These are phyloP conservation scores for Desmodus rotundus DNA, from an alignment of 2,113 vertebrate genomes.

Conservation along the genomic window DNA sequence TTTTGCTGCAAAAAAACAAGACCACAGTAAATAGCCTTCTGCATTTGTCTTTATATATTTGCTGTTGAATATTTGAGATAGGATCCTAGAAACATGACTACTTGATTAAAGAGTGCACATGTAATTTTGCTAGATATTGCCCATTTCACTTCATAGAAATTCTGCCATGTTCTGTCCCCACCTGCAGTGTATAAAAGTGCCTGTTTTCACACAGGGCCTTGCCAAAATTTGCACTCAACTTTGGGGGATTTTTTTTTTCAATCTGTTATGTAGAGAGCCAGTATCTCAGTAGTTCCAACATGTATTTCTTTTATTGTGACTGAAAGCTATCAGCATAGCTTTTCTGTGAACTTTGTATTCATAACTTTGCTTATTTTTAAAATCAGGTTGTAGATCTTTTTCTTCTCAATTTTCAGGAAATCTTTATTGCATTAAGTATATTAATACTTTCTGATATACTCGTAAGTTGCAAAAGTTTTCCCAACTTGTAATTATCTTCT, in stretches of 20 bases:
- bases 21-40: neutral
- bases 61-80: neutral
- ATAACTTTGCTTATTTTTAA: neutral
- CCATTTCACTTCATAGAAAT: neutral
- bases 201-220: neutral
- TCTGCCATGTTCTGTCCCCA: neutral
- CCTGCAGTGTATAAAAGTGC: neutral
- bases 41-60: neutral
- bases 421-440: neutral
- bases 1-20: neutral
- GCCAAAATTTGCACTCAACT: neutral
- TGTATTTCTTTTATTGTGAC: neutral
- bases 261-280: neutral
- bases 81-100: neutral
- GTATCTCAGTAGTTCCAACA: neutral
- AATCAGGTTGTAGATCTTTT: neutral
- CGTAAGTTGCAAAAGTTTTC: neutral
- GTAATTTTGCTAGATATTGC: neutral
- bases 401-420: conserved; percentile 6
- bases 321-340: neutral
- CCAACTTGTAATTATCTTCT: neutral
- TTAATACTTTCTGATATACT: neutral
- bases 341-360: neutral
- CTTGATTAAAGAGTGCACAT: neutral
- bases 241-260: neutral